phyloP scores from a whole-genome alignment of 2,113 vertebrate species.

The Lutjanus erythropterus region DNA sequence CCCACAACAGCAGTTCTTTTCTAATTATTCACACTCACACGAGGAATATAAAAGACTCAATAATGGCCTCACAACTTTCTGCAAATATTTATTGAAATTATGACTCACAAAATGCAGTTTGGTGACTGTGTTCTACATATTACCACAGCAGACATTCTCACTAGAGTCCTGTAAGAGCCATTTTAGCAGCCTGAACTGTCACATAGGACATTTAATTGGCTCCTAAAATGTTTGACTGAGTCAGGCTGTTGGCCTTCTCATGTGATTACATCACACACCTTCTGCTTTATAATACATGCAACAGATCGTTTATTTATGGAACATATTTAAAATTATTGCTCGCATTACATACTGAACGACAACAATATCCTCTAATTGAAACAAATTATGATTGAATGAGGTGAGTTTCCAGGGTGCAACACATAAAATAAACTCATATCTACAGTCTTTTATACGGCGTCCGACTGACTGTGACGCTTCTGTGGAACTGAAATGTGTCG shows the following conservation, averaged over 20 bases:
- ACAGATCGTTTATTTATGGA: conserved; percentile 3
- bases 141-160: conserved; percentile 12
- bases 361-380: background rate
- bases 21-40: background rate
- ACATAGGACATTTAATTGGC: background rate
- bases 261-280: background rate
- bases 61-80: background rate
- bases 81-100: conserved; percentile 60
- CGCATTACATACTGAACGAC: background rate
- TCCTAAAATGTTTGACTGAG: background rate
- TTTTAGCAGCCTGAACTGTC: background rate
- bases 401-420: conserved; percentile 1
- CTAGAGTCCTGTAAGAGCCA: background rate
- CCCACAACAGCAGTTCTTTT: rapidly evolving
- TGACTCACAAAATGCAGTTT: conserved; percentile 37
- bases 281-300: conserved; percentile 41
- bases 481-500: background rate
- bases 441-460: conserved; percentile 40
- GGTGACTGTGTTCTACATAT: background rate
- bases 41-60: background rate
- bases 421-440: conserved; percentile 18
- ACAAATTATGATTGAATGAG: conserved; percentile 2
- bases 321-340: background rate
- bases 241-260: background rate
- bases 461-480: conserved; percentile 12